A percentile compares a stretch with the other conserved stretches of the same genome.
phyloP scores from a whole-genome alignment of 2,888 invertebrate genomes.

The Cyrtodaria siliqua region DNA sequence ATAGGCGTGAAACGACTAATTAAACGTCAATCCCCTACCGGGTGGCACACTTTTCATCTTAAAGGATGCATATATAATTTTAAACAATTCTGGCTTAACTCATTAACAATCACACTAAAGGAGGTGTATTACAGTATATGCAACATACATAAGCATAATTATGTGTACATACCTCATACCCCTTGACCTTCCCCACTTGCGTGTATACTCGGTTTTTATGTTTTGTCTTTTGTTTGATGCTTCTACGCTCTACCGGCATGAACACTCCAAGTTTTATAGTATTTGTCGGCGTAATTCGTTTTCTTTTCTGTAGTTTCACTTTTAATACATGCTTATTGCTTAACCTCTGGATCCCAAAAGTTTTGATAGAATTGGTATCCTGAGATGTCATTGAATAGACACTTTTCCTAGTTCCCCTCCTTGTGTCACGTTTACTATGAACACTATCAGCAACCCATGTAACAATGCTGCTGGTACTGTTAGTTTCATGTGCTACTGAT shows the following conservation, averaged over 20 bases:
- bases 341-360: background rate
- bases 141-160: background rate
- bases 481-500: too few relatives aligned
- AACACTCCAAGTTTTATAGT: conserved; percentile 38
- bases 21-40: too few relatives aligned
- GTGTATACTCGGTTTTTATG: conserved; percentile 22
- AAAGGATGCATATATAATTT: too few relatives aligned
- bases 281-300: conserved; percentile 7
- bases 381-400: background rate
- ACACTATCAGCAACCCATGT: too few relatives aligned
- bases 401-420: background rate
- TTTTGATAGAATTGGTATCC: background rate
- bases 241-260: conserved; percentile 13
- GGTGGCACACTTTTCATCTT: too few relatives aligned
- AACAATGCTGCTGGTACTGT: too few relatives aligned
- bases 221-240: background rate
- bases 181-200: conserved; percentile 48
- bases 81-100: too few relatives aligned
- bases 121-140: too few relatives aligned
- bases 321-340: background rate
- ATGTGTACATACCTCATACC: conserved; percentile 50
- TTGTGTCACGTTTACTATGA: too few relatives aligned
- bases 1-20: too few relatives aligned
- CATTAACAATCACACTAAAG: too few relatives aligned
- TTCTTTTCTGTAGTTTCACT: conserved; percentile 6